Base-by-base conservation (phyloP, 2,797 vertebrate genomes). In the Cygnus olor region DNA sequence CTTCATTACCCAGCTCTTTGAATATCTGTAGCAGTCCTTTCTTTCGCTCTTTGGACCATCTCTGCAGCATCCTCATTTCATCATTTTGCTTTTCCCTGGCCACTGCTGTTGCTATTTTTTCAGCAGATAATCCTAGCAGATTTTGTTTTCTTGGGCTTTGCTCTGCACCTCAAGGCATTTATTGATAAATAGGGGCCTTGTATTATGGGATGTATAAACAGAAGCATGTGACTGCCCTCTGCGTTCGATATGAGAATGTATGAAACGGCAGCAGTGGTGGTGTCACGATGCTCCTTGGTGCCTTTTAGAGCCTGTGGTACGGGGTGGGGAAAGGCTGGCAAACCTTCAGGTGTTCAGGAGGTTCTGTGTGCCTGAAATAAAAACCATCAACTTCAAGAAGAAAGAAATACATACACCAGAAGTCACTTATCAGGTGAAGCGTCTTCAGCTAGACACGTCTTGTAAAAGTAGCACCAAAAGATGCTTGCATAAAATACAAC, bases 181-280 rank as follows among this genome's bases (percentile, higher is more conserved):
- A 93, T 94, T 93, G 94, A 96, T 95, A 94, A 95, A 96, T 88
- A 86, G 71, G 6, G 15, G 60, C 88, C 66, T 94, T 96, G 85
- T 95, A 80, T 95, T 93, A 96, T 77, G 80, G 83, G 90, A 91
- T 95, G 66, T 81, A 72, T 91, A 44, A 94, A 88, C 34, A 76
- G 73, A 45, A 86, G 38, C 94, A 79, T 66, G 90, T 94, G 96
- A 96, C 80, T 84, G 78, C 34, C 28, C 56, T 87, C 71, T 84
- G 58, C 6, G 3, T 58, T 95, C 73, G 66, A 69, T 90, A 69
- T 90, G 83, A 84, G 77, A 66, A 72, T 0, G 2, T 10, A 63
- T 80, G 70, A 66, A 81, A 22, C 21, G 49, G 76, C 4, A 2
- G 44, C 16, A 36, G 19, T 0, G 4, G 5, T 0, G 3, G 27